Evolutionary conservation across 2,113 vertebrate species (phyloP).

Genomic region (Sapayoa aenigma): DNA sequence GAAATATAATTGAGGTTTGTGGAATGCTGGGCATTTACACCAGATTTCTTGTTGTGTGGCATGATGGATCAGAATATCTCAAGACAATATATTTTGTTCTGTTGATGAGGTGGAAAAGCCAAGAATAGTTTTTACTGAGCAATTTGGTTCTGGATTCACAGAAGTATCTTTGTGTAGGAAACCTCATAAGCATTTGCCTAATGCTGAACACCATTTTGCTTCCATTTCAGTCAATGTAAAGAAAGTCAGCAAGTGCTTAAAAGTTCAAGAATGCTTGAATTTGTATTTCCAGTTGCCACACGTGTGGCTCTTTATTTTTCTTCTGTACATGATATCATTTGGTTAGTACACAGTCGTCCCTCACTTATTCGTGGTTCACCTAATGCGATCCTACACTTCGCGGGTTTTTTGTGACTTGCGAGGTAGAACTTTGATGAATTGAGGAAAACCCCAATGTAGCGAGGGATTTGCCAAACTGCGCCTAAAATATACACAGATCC

Average conservation of each 20-base stretch:
- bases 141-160: not conserved
- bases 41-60: not conserved
- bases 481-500: too few relatives aligned
- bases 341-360: too few relatives aligned
- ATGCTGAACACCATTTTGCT: not conserved
- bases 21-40: not conserved
- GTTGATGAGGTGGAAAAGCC: not conserved
- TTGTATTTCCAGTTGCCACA: not conserved
- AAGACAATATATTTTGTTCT: not conserved
- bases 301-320: rapidly evolving
- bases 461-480: too few relatives aligned
- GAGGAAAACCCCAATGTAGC: too few relatives aligned
- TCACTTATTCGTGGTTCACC: too few relatives aligned
- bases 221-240: not conserved
- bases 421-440: too few relatives aligned
- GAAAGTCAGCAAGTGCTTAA: not conserved
- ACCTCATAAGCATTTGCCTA: not conserved
- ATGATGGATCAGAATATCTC: not conserved
- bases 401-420: too few relatives aligned
- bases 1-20: not conserved
- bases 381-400: too few relatives aligned
- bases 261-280: not conserved
- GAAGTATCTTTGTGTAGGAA: not conserved
- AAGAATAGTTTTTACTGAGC: not conserved
- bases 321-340: not conserved